A percentile compares a stretch with the other conserved stretches of the same genome.
These are phyloP conservation scores for Pterocles orientalis DNA, from an alignment of 2,113 vertebrate genomes.

Conservation along the genomic window DNA sequence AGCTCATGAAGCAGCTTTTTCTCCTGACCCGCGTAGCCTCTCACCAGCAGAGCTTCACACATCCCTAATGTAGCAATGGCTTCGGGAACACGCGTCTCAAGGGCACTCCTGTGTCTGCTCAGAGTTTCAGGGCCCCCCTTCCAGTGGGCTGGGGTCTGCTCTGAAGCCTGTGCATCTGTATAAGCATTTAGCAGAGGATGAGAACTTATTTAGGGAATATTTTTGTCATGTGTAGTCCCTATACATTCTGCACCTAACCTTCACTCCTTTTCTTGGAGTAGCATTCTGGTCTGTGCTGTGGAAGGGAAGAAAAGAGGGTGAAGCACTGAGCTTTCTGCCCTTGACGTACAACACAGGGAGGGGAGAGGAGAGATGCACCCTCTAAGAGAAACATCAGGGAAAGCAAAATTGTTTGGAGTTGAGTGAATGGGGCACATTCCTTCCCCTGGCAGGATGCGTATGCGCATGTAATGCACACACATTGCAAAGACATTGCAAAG, in stretches of 20 bases:
- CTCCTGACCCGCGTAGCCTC: neutral
- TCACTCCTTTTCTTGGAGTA: neutral
- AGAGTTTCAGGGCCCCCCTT: neutral
- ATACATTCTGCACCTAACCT: neutral
- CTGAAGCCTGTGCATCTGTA: neutral
- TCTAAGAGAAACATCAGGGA: neutral
- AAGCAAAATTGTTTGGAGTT: neutral
- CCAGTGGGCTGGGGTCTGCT: neutral
- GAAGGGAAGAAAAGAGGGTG: neutral
- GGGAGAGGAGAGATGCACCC: neutral
- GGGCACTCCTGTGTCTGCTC: neutral
- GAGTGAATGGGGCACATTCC: neutral
- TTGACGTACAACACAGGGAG: neutral
- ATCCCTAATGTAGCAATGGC: rapidly evolving
- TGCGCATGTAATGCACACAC: neutral
- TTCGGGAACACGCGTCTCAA: neutral
- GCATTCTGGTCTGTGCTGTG: neutral
- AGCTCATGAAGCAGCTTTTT: neutral
- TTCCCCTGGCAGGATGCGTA: neutral
- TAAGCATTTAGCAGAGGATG: neutral
- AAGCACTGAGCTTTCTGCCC: neutral
- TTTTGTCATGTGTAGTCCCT: neutral
- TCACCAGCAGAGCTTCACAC: neutral
- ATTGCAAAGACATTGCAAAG: rapidly evolving
- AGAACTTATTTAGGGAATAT: neutral